Base-by-base conservation (phyloP, 1,140 invertebrate genomes). In the Lordiphosa stackelbergi region DNA sequence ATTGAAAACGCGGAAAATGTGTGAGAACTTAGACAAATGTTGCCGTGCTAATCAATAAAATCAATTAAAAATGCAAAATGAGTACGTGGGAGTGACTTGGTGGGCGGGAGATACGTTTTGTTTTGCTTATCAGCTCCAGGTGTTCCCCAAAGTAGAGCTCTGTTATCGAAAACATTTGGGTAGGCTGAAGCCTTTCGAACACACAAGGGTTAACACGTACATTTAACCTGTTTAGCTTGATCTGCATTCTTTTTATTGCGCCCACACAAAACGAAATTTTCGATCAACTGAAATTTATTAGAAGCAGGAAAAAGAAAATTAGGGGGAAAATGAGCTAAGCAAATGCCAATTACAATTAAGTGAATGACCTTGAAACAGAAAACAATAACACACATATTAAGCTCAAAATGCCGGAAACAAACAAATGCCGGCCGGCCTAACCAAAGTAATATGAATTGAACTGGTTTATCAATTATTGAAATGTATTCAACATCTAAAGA, bases 361-460 rank as follows among this genome's bases (percentile, higher is more conserved):
- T 34, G 11, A 36, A 19, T 19, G 46, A 48, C 16, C 28, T 48
- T 48, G 31, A 36, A 34, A n/a, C 16, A 10, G 12, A 48, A 7
- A 48, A 35, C 11, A 36, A 35, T 31, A 36, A 8, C 16, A 6
- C 28, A 31, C 28, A 2, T 31, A 8, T 8, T 31, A 2, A 8
- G 7, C 28, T 8, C 28, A 31, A 31, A 31, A 31, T 31, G 28
- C 38, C 38, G 10, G 19, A 45, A 45, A 45, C 8, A 53, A 41
- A 42, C 10, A 42, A 64, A 31, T 31, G 37, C 51, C 60, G 51
- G 60, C 62, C 60, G 62, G 60, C 41, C 24, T 1, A 6, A 12
- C 3, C 13, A 13, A 42, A 8, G 7, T 5, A 47, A 47, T 47
- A 31, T 12, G 3, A 11, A 11, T 4, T 5, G 5, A 8, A 34